Evolutionary conservation across 2,888 invertebrate species (phyloP).

Genomic region (Apodemia duryi): DNA sequence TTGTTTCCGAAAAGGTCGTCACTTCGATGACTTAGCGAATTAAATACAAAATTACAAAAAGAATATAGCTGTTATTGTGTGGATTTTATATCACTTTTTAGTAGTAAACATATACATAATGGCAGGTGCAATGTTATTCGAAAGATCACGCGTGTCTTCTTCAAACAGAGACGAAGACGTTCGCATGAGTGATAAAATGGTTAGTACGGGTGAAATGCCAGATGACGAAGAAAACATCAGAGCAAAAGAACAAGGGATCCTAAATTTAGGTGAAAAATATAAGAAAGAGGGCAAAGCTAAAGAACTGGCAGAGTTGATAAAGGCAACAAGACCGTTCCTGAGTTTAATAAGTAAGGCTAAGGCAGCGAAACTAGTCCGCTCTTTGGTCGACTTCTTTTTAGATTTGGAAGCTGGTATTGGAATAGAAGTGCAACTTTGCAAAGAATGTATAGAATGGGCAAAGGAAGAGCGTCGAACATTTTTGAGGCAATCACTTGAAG

Average conservation of each 20-base stretch:
- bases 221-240: constrained; percentile 95
- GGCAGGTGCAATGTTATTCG: constrained; percentile 95
- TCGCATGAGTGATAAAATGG: constrained; percentile 86
- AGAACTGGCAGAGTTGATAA: constrained; percentile 94
- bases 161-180: constrained; percentile 87
- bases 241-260: constrained; percentile 94
- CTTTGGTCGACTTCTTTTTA: constrained; percentile 97
- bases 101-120: constrained; percentile 80
- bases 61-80: constrained; percentile 62
- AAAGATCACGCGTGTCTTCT: constrained; percentile 88
- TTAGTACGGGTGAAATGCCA: constrained; percentile 86
- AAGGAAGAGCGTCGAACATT: constrained; percentile 98
- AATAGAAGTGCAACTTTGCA: constrained; percentile 94
- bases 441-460: constrained; percentile 99
- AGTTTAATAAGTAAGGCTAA: constrained; percentile 98
- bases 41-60: constrained; percentile 76
- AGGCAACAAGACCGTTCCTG: constrained; percentile 96
- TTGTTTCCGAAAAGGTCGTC: constrained; percentile 74
- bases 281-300: constrained; percentile 96
- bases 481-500: constrained; percentile 96
- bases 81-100: constrained; percentile 59
- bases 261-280: constrained; percentile 94
- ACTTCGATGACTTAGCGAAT: constrained; percentile 73
- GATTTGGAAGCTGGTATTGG: constrained; percentile 98
- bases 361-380: constrained; percentile 98